phyloP scores from a whole-genome alignment of 2,888 invertebrate genomes.

The Heteromyza rotundicornis region DNA sequence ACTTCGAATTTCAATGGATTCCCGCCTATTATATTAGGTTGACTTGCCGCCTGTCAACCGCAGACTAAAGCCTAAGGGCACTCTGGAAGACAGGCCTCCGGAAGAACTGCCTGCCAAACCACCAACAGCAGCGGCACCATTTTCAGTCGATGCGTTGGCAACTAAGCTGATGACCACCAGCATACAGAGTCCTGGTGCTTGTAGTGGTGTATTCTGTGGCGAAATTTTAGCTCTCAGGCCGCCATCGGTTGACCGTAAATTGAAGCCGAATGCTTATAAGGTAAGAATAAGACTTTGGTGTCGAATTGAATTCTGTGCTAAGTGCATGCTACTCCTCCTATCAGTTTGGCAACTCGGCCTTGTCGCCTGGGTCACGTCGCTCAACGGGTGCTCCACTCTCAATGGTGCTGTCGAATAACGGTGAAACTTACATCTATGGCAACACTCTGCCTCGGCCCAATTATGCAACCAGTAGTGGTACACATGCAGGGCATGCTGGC shows the following conservation, averaged over 20 bases:
- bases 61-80: conserved; percentile 73
- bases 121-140: conserved; percentile 29
- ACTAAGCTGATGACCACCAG: conserved; percentile 20
- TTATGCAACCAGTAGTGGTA: conserved; percentile 18
- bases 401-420: conserved; percentile 48
- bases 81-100: conserved; percentile 53
- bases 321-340: background rate
- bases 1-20: background rate
- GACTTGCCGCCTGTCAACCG: conserved; percentile 79
- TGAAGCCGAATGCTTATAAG: conserved; percentile 67
- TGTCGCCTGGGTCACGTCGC: conserved; percentile 49
- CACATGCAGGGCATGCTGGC: conserved; percentile 1
- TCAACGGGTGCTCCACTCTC: conserved; percentile 53
- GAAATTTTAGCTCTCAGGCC: conserved; percentile 51
- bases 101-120: conserved; percentile 57
- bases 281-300: conserved; percentile 45
- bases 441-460: conserved; percentile 56
- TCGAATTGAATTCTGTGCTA: background rate
- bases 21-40: conserved; percentile 20
- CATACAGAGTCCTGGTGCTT: conserved; percentile 15
- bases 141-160: conserved; percentile 1
- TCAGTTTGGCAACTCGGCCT: conserved; percentile 37
- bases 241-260: conserved; percentile 70
- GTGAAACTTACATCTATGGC: conserved; percentile 47
- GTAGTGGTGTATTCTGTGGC: conserved; percentile 5